These are phyloP conservation scores for Lates japonicus DNA, from an alignment of 2,797 vertebrate genomes.

Conservation along the genomic window DNA sequence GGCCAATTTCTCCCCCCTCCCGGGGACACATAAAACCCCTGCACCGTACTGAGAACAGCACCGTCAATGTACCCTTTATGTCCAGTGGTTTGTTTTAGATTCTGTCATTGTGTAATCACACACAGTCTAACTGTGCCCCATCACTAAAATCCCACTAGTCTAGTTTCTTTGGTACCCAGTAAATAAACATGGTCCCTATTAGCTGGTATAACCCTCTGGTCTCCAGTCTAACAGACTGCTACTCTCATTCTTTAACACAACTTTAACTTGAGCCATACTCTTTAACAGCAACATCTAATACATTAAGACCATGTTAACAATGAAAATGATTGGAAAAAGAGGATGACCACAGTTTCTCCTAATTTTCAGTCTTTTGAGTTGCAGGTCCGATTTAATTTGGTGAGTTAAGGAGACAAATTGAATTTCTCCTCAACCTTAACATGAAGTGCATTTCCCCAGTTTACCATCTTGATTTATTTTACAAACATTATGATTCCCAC, in stretches of 20 bases:
- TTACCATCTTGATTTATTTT: conserved; percentile 24
- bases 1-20: conserved; percentile 21
- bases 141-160: conserved; percentile 83
- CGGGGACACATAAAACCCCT: conserved; percentile 31
- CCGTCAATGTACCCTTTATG: conserved; percentile 84
- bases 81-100: conserved; percentile 76
- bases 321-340: conserved; percentile 1
- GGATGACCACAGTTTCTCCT: background rate
- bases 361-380: conserved; percentile 20
- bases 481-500: background rate
- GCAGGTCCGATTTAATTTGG: conserved; percentile 22
- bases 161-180: conserved; percentile 68
- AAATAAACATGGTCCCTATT: conserved; percentile 52
- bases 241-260: conserved; percentile 80
- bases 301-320: conserved; percentile 36
- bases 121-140: conserved; percentile 60
- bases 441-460: conserved; percentile 33
- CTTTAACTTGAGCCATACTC: conserved; percentile 64
- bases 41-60: conserved; percentile 11
- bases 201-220: conserved; percentile 65
- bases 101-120: conserved; percentile 77
- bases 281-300: conserved; percentile 66
- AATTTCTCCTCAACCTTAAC: conserved; percentile 22
- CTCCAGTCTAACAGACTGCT: conserved; percentile 78
- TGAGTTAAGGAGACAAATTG: conserved; percentile 2